Percentiles rank a stretch among this genome's conserved stretches.
Evolutionary conservation across 2,797 vertebrate species (phyloP).

Genomic region (Babyrousa celebensis): DNA sequence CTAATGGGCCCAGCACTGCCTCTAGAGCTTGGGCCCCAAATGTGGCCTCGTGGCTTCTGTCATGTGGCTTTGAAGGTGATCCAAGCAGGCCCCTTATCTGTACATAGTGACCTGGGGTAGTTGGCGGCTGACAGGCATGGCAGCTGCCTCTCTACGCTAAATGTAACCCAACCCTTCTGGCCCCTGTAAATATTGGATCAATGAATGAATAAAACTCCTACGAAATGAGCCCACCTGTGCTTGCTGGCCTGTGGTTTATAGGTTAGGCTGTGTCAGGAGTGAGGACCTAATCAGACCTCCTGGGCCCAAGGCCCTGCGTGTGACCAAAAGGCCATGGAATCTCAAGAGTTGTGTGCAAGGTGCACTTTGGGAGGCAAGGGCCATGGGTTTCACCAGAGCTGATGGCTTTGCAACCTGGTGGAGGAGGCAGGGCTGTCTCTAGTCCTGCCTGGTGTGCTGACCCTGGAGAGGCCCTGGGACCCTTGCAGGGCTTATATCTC

Average conservation of each 20-base stretch:
- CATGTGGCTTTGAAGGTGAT: conserved; percentile 59
- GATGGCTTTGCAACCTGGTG: background rate
- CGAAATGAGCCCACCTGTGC: conserved; percentile 57
- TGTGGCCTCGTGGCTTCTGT: background rate
- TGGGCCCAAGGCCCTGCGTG: background rate
- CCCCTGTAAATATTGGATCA: conserved; percentile 89
- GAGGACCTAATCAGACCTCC: background rate
- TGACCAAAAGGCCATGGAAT: background rate
- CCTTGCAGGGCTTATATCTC: background rate
- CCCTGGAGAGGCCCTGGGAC: background rate
- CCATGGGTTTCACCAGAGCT: background rate
- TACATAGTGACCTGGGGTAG: conserved; percentile 71
- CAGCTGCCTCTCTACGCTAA: conserved; percentile 49
- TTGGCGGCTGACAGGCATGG: conserved; percentile 7
- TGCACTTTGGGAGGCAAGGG: background rate
- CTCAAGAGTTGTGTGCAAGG: background rate
- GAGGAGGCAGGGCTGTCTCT: background rate
- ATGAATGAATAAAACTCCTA: conserved; percentile 90
- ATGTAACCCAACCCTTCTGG: background rate
- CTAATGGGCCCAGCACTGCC: background rate
- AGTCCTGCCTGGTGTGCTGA: background rate
- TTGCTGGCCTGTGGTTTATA: conserved; percentile 56
- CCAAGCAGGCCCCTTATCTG: conserved; percentile 62
- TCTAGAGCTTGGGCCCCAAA: conserved; percentile 57
- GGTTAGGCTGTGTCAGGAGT: background rate